Base-by-base conservation (phyloP, 2,888 invertebrate genomes). In the Sepiola atlantica region DNA sequence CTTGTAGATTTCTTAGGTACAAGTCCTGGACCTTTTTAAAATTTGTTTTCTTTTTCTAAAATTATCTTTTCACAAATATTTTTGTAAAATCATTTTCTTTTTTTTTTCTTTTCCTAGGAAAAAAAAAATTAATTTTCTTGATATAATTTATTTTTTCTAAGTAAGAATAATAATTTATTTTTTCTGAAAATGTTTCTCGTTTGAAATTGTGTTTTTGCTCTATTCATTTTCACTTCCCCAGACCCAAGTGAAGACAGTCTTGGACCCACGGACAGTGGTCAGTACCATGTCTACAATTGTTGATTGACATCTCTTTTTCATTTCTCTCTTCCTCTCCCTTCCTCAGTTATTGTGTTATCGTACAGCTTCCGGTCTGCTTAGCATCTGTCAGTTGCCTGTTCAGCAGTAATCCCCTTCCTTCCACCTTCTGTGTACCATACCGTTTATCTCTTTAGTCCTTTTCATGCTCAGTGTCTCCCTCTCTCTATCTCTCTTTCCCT, bases 251-350 rank as follows among this genome's bases (percentile, higher is more conserved):
- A 95, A 55, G 94, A 95, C 77, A 95, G 95, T 95, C 93, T 95
- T 32, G 95, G 95, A 45, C 94, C 95, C 90, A 95, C 95, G 57
- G 95, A 95, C 94, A 95, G 95, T 94, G 95, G 95, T 95, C 94
- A 94, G 95, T 95, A 95, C 91, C 94, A 55, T 91, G 28, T 94
- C 95, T 57, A 35, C 35, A 90, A 57, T 32, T 94, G 61, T 45
- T 32, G 35, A 45, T 45, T 45, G 35, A 55, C 93, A 32, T 54
- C 55, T 55, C 93, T 32, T 93, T 57, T 93, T 57, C 4, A 32
- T 57, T 93, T 35, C 20, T 93, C 55, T 93, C 32, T 55, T 28
- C 32, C 20, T 61, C n/a, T 93, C 57, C 32, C 20, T 61, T n/a
- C 57, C 57, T n/a, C 21, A 55, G 54, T 32, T 32, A 55, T 57